Evolutionary conservation across 2,888 invertebrate species (phyloP).

Genomic region (Oligia fasciuncula): DNA sequence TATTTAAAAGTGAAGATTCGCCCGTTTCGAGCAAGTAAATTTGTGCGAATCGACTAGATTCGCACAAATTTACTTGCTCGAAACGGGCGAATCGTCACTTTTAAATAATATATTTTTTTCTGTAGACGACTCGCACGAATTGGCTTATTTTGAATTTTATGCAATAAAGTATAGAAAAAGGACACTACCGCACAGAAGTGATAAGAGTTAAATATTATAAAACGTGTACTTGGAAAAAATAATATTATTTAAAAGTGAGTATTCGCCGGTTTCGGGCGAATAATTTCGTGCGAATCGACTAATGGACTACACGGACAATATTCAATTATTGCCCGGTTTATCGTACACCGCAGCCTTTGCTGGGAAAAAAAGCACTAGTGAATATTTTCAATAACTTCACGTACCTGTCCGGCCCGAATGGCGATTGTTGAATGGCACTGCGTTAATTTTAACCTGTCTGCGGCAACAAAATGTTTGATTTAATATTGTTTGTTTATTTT

Average conservation of each 20-base stretch:
- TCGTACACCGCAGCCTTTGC: conserved; percentile 57
- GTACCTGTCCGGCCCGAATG: conserved; percentile 39
- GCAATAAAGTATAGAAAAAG: background rate
- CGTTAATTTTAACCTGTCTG: conserved; percentile 33
- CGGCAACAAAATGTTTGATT: conserved; percentile 11
- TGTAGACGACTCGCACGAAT: background rate
- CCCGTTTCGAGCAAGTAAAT: too few species aligned
- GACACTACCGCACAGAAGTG: background rate
- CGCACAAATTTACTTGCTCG: background rate
- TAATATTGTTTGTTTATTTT: conserved; percentile 38
- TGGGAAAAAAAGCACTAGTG: conserved; percentile 47
- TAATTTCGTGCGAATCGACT: background rate
- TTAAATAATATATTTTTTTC: background rate
- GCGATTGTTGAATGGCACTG: conserved; percentile 65
- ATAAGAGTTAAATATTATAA: background rate
- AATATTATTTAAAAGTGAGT: background rate
- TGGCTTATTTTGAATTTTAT: background rate
- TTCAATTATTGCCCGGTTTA: conserved; percentile 70
- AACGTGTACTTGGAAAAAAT: background rate
- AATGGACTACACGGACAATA: conserved; percentile 56
- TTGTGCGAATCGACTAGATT: too few species aligned
- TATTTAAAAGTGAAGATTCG: too few species aligned
- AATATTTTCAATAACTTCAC: conserved; percentile 55
- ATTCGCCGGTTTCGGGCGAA: background rate
- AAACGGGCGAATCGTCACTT: background rate